Evolutionary conservation across 2,888 invertebrate species (phyloP).

Genomic region (Pasiphila rectangulata): DNA sequence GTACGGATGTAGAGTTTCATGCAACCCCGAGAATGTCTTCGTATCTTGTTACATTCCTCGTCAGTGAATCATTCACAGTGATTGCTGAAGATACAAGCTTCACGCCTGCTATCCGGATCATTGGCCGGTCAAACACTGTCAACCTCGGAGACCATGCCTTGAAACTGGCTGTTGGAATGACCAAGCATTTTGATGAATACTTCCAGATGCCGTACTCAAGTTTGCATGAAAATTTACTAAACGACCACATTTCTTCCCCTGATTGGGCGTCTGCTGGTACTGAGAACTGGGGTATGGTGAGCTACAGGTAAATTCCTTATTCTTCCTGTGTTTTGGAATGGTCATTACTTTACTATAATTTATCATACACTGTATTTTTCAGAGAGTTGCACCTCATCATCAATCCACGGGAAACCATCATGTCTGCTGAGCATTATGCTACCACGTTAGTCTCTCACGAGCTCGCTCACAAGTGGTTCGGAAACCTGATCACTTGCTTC

Average conservation of each 20-base stretch:
- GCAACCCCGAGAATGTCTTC: conserved; percentile 87
- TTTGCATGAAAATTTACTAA: conserved; percentile 57
- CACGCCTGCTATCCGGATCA: conserved; percentile 63
- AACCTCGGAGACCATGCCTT: conserved; percentile 58
- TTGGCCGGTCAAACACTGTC: conserved; percentile 65
- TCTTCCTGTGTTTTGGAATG: neutral
- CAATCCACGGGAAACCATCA: conserved; percentile 59
- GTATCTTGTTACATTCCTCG: conserved; percentile 91
- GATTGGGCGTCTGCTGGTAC: conserved; percentile 77
- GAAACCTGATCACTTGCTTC: conserved; percentile 84
- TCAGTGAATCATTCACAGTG: conserved; percentile 75
- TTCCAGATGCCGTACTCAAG: conserved; percentile 60
- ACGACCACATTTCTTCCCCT: conserved; percentile 70
- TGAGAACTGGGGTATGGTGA: conserved; percentile 77
- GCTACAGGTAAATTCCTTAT: conserved; percentile 51
- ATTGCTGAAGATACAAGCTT: conserved; percentile 59
- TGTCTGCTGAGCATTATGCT: conserved; percentile 69
- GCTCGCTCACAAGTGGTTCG: conserved; percentile 90
- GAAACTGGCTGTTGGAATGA: conserved; percentile 60
- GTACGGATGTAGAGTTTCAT: conserved; percentile 61
- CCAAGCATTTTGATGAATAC: conserved; percentile 61
- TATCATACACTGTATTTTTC: conserved; percentile 35
- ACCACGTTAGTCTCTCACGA: conserved; percentile 80
- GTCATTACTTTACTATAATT: too few relatives aligned
- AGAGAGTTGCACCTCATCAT: conserved; percentile 68